phyloP scores from a whole-genome alignment of 1,140 invertebrate species.

The Idris sp. region DNA sequence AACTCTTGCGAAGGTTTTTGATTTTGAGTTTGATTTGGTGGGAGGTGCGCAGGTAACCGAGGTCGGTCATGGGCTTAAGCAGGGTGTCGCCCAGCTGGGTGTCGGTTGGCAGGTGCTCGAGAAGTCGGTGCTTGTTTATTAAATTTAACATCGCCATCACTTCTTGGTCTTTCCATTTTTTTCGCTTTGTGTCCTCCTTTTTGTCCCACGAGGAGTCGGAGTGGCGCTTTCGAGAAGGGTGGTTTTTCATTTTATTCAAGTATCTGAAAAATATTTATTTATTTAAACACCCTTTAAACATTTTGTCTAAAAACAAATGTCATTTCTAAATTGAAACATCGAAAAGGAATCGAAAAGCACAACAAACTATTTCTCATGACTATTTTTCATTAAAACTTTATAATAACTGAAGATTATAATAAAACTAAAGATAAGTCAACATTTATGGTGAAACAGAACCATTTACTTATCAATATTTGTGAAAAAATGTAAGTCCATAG shows the following conservation, averaged over 20 bases:
- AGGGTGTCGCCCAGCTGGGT: slow-evolving; percentile 53
- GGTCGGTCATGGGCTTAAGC: slow-evolving; percentile 43
- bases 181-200: slow-evolving; percentile 56
- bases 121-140: slow-evolving; percentile 62
- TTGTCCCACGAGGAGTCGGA: slow-evolving; percentile 45
- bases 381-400: too few species aligned
- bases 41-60: slow-evolving; percentile 54
- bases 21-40: slow-evolving; percentile 64
- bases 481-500: too few species aligned
- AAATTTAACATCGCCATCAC: slow-evolving; percentile 55
- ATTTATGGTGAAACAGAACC: too few species aligned
- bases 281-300: too few species aligned
- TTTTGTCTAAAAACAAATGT: too few species aligned
- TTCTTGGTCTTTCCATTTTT: slow-evolving; percentile 62
- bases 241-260: background rate
- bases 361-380: too few species aligned
- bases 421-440: too few species aligned
- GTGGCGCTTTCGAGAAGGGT: slow-evolving; percentile 11
- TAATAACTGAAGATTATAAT: too few species aligned
- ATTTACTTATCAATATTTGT: too few species aligned
- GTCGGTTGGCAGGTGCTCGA: slow-evolving; percentile 50
- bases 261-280: slow-evolving; percentile 1
- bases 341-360: too few species aligned
- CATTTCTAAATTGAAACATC: too few species aligned
- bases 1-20: slow-evolving; percentile 61